Evolutionary conservation across 2,888 invertebrate genomes (phyloP), one percentile per base, ranked within the genome.

Genomic region (Macroteleia sp.): DNA sequence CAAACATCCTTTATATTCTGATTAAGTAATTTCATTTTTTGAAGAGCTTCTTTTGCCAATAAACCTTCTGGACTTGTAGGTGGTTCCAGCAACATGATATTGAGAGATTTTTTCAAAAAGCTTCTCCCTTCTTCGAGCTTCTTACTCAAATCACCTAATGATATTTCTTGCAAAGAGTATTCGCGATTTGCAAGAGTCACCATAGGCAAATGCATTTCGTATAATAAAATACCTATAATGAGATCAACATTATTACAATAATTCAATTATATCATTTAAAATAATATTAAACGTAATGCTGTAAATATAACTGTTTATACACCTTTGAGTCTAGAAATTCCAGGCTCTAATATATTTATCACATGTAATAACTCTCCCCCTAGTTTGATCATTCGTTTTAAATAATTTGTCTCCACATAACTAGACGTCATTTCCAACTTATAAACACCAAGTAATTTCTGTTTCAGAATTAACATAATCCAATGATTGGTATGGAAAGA

Each of bases 81-180:
- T 0, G 96, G 95, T 88, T 96, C 96, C 73, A 95, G 93, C 16
- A 96, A 91, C 9, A 96, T 89, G 93, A 94, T 94, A 80, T 93
- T 93, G 25, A 95, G 88, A 0, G 95, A 92, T 77, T 93, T 93
- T 81, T 94, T 94, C 17, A 96, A 89, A 83, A 93, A 92, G 66
- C 88, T 89, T 84, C 94, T 94, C 0, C 94, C 94, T 79, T 92
- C 91, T 66, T 92, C 86, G 6, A 96, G 91, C 82, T 93, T 92
- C 19, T 91, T 92, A 87, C 93, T 90, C 79, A 95, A 93, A 28
- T 92, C 92, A 2, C 92, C 88, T 16, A 92, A 92, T 0, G 92
- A 91, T 36, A 95, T 94, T 87, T 94, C 94, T 2, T 93, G 93
- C 0, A 92, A 92, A 16, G 93, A 93, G 84, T 94, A 95, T 62